Evolutionary conservation across 2,113 vertebrate species (phyloP).

Genomic region (Noctilio leporinus): DNA sequence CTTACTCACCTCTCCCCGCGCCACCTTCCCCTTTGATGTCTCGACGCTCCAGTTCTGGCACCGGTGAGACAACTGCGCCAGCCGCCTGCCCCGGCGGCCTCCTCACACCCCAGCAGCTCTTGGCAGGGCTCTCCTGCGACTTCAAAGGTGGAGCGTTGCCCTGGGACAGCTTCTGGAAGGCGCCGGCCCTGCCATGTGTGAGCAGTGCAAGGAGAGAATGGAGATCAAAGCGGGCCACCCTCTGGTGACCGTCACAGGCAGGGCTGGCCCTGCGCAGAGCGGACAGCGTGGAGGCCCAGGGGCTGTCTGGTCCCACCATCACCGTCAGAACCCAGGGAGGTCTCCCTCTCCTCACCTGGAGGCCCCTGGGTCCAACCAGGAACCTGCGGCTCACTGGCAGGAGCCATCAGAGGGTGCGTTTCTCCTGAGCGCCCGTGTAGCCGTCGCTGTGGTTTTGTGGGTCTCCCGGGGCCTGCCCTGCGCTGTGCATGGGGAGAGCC

Average conservation of each 20-base stretch:
- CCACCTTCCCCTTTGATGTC: conserved; percentile 85
- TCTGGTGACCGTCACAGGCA: conserved; percentile 72
- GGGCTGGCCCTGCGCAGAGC: conserved; percentile 73
- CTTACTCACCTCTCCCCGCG: conserved; percentile 78
- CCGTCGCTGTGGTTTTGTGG: not conserved
- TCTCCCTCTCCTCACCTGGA: conserved; percentile 24
- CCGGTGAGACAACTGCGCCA: conserved; percentile 71
- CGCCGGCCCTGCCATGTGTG: conserved; percentile 78
- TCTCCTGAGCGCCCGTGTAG: not conserved
- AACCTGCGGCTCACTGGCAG: not conserved
- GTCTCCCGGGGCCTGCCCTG: not conserved
- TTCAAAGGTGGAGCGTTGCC: conserved; percentile 83
- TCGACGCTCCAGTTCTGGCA: conserved; percentile 82
- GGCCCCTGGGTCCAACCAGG: not conserved
- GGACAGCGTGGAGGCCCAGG: conserved; percentile 67
- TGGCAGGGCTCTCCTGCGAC: conserved; percentile 81
- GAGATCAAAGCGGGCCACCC: conserved; percentile 80
- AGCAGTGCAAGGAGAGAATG: conserved; percentile 72
- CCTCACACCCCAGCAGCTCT: conserved; percentile 79
- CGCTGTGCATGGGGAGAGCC: not conserved
- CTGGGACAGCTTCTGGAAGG: conserved; percentile 80
- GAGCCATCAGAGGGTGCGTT: not conserved
- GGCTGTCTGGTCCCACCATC: conserved; percentile 37
- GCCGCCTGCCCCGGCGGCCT: conserved; percentile 77
- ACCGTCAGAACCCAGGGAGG: not conserved